phyloP scores from a whole-genome alignment of 2,113 vertebrate species.

The Pavo muticus region DNA sequence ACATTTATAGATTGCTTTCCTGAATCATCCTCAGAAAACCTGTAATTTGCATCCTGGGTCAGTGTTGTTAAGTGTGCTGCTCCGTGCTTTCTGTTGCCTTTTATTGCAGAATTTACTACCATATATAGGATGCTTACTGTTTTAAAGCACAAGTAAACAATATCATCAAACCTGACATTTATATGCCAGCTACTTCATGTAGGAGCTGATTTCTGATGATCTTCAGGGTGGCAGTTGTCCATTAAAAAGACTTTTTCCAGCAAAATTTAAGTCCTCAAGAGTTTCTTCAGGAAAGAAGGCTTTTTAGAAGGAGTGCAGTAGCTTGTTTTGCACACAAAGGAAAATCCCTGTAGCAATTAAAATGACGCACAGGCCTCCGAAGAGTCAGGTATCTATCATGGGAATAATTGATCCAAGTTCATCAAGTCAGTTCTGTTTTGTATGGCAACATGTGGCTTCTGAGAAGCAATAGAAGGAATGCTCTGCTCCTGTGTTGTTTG shows the following conservation, averaged over 20 bases:
- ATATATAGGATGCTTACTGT: neutral
- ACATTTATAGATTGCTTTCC: constrained; percentile 46
- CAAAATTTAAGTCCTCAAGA: neutral
- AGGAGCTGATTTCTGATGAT: constrained; percentile 20
- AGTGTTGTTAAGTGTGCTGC: neutral
- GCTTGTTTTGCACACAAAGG: neutral
- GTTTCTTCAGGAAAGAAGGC: neutral
- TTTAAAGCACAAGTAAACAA: constrained; percentile 49
- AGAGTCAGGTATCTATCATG: neutral
- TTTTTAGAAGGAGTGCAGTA: neutral
- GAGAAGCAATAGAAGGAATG: neutral
- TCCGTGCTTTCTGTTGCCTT: neutral
- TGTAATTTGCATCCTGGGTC: constrained; percentile 62
- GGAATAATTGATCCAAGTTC: neutral
- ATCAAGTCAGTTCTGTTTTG: neutral
- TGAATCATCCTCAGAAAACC: constrained; percentile 53
- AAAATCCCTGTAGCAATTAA: neutral
- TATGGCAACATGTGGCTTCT: neutral
- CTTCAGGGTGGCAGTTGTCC: neutral
- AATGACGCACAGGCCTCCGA: neutral
- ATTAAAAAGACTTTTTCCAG: neutral
- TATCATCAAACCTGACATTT: constrained; percentile 52
- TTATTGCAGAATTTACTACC: constrained; percentile 40
- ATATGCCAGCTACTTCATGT: neutral
- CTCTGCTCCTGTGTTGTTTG: neutral